These are phyloP conservation scores for Ctenosaura bakeri DNA, from an alignment of 2,797 vertebrate species.

Conservation along the genomic window DNA sequence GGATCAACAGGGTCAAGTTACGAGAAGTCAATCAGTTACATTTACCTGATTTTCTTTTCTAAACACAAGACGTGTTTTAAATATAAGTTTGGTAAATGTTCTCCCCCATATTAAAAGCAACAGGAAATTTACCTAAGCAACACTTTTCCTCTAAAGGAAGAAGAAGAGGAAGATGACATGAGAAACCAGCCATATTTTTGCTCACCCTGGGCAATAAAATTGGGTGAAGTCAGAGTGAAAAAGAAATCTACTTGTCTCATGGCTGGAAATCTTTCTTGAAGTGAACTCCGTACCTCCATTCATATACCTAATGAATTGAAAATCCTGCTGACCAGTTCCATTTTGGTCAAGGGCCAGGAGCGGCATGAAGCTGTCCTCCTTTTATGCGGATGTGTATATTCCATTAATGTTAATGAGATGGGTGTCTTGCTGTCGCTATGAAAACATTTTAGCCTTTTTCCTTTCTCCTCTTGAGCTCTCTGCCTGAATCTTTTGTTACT, in stretches of 20 bases:
- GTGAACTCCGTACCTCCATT: constrained; percentile 39
- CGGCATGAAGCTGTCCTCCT: constrained; percentile 35
- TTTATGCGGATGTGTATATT: constrained; percentile 54
- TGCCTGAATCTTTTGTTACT: constrained; percentile 19
- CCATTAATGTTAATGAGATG: constrained; percentile 40
- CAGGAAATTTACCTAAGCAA: not conserved
- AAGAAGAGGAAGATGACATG: not conserved
- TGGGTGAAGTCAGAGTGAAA: constrained; percentile 44
- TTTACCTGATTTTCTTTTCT: not conserved
- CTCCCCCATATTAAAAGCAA: constrained; percentile 3
- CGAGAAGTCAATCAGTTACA: not conserved
- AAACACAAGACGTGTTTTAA: not conserved
- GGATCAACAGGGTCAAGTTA: not conserved
- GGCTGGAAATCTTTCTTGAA: constrained; percentile 48
- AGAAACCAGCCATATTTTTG: not conserved
- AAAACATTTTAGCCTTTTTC: constrained; percentile 40
- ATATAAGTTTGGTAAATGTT: not conserved
- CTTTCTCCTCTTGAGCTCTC: constrained; percentile 47
- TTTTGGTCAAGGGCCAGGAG: constrained; percentile 34
- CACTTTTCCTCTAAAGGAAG: not conserved
- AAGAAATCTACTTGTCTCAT: constrained; percentile 39
- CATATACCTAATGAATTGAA: constrained; percentile 43
- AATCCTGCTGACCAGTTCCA: constrained; percentile 33
- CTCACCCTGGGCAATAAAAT: constrained; percentile 45
- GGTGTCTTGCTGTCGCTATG: constrained; percentile 47